Evolutionary conservation across 2,797 vertebrate species (phyloP).

Genomic region (Micrastur ruficollis): DNA sequence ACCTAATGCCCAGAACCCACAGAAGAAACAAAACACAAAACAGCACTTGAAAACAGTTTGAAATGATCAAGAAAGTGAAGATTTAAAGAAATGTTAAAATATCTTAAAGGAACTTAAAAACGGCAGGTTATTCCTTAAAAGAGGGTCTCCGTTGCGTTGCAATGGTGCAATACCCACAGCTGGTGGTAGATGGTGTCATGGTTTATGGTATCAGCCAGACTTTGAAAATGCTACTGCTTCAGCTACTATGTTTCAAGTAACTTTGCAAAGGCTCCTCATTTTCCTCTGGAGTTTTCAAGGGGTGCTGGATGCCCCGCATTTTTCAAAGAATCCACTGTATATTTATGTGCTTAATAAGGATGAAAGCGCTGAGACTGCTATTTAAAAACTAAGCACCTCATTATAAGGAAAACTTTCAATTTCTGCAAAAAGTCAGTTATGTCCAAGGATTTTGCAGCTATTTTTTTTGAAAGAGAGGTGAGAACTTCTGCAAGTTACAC

Average conservation of each 20-base stretch:
- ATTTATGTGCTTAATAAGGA: background rate
- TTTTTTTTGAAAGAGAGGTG: background rate
- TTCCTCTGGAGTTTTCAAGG: background rate
- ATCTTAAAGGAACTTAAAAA: background rate
- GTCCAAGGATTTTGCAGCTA: background rate
- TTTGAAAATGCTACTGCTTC: background rate
- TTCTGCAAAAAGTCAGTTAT: background rate
- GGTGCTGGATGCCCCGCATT: fast-evolving
- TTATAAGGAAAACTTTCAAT: background rate
- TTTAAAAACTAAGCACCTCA: background rate
- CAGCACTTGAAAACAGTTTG: background rate
- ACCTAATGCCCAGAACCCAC: fast-evolving
- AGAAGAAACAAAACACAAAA: background rate
- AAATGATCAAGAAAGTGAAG: background rate
- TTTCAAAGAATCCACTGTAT: background rate
- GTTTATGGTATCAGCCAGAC: background rate
- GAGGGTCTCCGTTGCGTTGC: fast-evolving
- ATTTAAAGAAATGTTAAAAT: background rate
- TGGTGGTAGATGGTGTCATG: constrained; percentile 35
- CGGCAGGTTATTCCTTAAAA: no score
- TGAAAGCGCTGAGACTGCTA: background rate
- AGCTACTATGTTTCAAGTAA: background rate
- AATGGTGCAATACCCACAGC: background rate
- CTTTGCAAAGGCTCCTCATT: background rate
- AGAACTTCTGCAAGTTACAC: background rate